These are phyloP conservation scores for Eupithecia inturbata DNA, from an alignment of 2,888 invertebrate genomes.

Conservation along the genomic window DNA sequence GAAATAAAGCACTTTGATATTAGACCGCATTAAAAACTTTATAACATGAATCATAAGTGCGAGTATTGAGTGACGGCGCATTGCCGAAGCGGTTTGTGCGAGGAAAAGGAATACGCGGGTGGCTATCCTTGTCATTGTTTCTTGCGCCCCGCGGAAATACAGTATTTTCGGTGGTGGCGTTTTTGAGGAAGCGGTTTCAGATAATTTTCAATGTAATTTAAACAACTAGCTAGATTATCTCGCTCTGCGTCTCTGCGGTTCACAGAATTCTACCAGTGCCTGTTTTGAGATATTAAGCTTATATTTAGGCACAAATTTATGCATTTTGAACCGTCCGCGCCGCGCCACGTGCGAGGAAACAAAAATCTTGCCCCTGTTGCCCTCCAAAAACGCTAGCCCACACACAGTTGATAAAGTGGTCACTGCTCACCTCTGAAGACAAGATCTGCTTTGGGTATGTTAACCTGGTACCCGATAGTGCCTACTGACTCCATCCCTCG, in stretches of 20 bases:
- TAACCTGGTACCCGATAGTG: conserved; percentile 96
- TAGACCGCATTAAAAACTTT: conserved; percentile 2
- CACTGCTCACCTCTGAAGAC: conserved; percentile 91
- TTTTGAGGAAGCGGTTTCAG: neutral
- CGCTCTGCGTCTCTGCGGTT: neutral
- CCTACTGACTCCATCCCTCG: conserved; percentile 95
- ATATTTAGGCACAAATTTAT: too few relatives aligned
- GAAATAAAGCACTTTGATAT: too few relatives aligned
- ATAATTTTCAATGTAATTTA: neutral
- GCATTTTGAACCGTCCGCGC: too few relatives aligned
- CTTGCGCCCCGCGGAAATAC: too few relatives aligned
- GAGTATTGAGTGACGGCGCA: neutral
- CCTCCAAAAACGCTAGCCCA: too few relatives aligned
- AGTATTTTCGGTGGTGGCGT: too few relatives aligned
- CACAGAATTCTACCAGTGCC: neutral
- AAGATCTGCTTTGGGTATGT: conserved; percentile 97
- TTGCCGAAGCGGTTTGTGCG: too few relatives aligned
- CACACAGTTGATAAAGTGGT: neutral
- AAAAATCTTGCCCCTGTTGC: too few relatives aligned
- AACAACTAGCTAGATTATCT: neutral
- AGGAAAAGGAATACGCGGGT: too few relatives aligned
- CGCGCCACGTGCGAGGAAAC: too few relatives aligned
- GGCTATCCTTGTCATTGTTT: too few relatives aligned
- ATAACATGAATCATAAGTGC: neutral
- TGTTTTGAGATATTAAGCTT: neutral